Base-by-base conservation (phyloP, 2,113 vertebrate genomes). In the Bombycilla garrulus region DNA sequence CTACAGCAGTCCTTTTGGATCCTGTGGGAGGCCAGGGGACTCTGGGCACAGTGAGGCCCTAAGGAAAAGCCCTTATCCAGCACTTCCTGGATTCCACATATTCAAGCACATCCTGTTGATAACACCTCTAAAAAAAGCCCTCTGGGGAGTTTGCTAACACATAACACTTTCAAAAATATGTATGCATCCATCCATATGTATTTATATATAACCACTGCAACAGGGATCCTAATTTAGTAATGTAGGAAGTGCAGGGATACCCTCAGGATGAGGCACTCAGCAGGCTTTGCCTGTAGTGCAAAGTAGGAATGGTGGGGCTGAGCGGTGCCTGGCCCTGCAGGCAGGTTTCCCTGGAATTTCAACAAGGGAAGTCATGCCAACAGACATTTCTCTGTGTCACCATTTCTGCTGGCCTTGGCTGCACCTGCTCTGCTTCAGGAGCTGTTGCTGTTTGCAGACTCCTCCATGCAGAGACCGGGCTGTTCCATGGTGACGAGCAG, bases 91-190 rank as follows among this genome's bases (percentile, higher is more conserved):
- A 91, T 94, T 78, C 64, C 81, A 79, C 44, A 40, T 83, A 80
- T 25, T 69, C 31, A 82, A 86, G 45, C 56, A 64, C 58, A 90
- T 90, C 81, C 93, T 93, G 90, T 89, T 82, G 92, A 93, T 87
- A 87, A 62, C 85, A 81, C 78, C 79, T 71, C 85, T 92, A 66
- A 81, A 90, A 95, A 93, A 92, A 84, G 44, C 78, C 33, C 71
- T 25, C 33, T 18, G 6, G n/a, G 29, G 61, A 66, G 47, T 67
- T 33, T 81, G 70, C 60, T 81, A 57, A 57, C 20, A 26, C 40
- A 3, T 44, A 70, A 42, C 9, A 1, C 73, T 74, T 81, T 64
- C 51, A 85, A 54, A 78, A 81, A 21, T 36, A 61, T 4, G 1
- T 44, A 26, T 31, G 25, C 28, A 50, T 5, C 9, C 3, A 51